Evolutionary conservation across 2,888 invertebrate genomes (phyloP).

Genomic region (Danaus chrysippus): DNA sequence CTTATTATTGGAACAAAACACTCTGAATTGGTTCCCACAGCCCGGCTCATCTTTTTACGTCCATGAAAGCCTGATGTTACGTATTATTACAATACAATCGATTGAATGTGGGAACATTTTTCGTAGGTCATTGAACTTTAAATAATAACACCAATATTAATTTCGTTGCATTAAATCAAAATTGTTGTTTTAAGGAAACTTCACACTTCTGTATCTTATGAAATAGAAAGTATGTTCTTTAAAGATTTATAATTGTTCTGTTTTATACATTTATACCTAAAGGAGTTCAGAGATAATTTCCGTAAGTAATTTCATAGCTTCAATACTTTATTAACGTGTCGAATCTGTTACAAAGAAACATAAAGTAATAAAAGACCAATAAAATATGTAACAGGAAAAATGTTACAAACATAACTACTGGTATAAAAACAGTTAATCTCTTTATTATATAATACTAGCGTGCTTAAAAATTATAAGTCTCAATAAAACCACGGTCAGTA

Average conservation of each 20-base stretch:
- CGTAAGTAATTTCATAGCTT: too few relatives aligned
- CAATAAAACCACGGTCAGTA: slow-evolving; percentile 11
- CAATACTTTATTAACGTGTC: too few relatives aligned
- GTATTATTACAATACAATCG: slow-evolving; percentile 21
- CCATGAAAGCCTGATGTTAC: slow-evolving; percentile 23
- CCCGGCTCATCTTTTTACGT: slow-evolving; percentile 15
- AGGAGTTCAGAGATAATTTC: too few relatives aligned
- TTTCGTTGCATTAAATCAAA: too few relatives aligned
- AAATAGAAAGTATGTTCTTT: too few relatives aligned
- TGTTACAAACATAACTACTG: background rate
- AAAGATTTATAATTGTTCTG: too few relatives aligned
- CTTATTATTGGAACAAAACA: background rate
- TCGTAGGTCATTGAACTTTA: slow-evolving; percentile 17
- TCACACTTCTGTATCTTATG: too few relatives aligned
- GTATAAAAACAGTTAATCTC: background rate
- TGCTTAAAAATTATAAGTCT: slow-evolving; percentile 18
- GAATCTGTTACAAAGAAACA: too few relatives aligned
- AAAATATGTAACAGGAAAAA: background rate
- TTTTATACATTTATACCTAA: too few relatives aligned
- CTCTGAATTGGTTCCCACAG: slow-evolving; percentile 13
- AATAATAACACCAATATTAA: background rate
- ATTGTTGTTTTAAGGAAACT: too few relatives aligned
- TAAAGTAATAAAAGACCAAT: background rate
- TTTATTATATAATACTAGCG: slow-evolving; percentile 25
- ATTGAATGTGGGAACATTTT: slow-evolving; percentile 20